These are phyloP conservation scores for Serranus cabrilla DNA, from an alignment of 2,797 vertebrate genomes.

Conservation along the genomic window DNA sequence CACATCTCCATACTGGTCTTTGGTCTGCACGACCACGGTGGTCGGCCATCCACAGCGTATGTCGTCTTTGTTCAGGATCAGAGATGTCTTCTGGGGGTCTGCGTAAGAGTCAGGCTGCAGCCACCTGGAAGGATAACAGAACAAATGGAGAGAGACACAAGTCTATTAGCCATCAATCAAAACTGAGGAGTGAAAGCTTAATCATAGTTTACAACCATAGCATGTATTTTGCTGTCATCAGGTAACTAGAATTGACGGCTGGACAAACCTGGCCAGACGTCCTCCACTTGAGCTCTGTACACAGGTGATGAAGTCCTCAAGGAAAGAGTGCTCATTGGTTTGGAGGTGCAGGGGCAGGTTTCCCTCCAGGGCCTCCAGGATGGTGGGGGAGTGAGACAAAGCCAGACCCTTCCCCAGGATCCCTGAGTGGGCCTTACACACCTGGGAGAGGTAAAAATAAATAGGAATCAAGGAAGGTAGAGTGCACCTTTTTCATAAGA, in stretches of 20 bases:
- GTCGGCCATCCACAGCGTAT: conserved; percentile 98
- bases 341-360: conserved; percentile 96
- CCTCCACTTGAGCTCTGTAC: conserved; percentile 96
- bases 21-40: conserved; percentile 97
- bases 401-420: conserved; percentile 98
- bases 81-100: conserved; percentile 97
- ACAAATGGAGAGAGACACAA: neutral
- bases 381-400: conserved; percentile 96
- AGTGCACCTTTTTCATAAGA: neutral
- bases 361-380: conserved; percentile 97
- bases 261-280: conserved; percentile 92
- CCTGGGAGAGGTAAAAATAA: conserved; percentile 77
- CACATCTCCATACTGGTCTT: conserved; percentile 99
- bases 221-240: neutral
- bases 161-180: neutral
- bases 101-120: conserved; percentile 99
- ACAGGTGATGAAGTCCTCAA: conserved; percentile 98
- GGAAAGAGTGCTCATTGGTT: conserved; percentile 98
- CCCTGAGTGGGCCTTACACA: conserved; percentile 95
- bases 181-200: neutral
- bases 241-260: neutral
- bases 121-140: conserved; percentile 86
- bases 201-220: neutral
- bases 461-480: conserved; percentile 3
- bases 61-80: conserved; percentile 98